Evolutionary conservation across 1,140 invertebrate genomes (phyloP).

Genomic region (Drosophila tristis): DNA sequence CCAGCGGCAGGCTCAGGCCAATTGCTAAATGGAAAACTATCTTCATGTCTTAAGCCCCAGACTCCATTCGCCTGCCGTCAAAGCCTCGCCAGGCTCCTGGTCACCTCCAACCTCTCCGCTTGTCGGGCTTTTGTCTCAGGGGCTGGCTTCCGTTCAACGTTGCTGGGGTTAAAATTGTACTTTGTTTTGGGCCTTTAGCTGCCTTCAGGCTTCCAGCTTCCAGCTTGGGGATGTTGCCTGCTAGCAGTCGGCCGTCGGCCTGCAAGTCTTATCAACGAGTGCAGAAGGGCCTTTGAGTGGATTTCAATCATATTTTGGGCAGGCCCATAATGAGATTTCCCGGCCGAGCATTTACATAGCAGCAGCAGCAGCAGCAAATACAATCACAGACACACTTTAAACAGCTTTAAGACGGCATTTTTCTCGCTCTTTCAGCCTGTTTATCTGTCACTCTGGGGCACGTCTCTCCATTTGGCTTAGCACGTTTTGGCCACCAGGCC

Average conservation of each 20-base stretch:
- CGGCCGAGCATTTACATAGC: constrained; percentile 22
- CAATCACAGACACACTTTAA: constrained; percentile 40
- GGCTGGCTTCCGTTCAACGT: not conserved
- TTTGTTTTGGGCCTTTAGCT: too few species aligned
- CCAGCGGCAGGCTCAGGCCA: not conserved
- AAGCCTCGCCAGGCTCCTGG: constrained; percentile 9
- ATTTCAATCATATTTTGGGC: constrained; percentile 57
- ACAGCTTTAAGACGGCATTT: constrained; percentile 50
- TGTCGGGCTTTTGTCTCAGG: constrained; percentile 22
- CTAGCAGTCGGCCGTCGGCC: too few species aligned
- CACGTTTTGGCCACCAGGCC: constrained; percentile 63
- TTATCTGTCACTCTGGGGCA: constrained; percentile 36
- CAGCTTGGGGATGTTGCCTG: too few species aligned
- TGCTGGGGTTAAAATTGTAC: constrained; percentile 27
- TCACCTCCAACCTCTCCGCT: constrained; percentile 1
- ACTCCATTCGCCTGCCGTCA: constrained; percentile 23
- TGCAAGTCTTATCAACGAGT: constrained; percentile 14
- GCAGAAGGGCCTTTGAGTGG: constrained; percentile 2
- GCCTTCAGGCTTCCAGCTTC: too few species aligned
- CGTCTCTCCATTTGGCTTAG: constrained; percentile 60
- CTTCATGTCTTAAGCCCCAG: constrained; percentile 47
- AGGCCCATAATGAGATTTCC: constrained; percentile 47
- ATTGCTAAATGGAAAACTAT: constrained; percentile 68
- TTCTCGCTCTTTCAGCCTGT: constrained; percentile 19
- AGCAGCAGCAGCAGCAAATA: not conserved